A percentile compares a stretch with the other conserved stretches of the same genome.
phyloP scores from a whole-genome alignment of 2,113 vertebrate species.

The Mobula hypostoma region DNA sequence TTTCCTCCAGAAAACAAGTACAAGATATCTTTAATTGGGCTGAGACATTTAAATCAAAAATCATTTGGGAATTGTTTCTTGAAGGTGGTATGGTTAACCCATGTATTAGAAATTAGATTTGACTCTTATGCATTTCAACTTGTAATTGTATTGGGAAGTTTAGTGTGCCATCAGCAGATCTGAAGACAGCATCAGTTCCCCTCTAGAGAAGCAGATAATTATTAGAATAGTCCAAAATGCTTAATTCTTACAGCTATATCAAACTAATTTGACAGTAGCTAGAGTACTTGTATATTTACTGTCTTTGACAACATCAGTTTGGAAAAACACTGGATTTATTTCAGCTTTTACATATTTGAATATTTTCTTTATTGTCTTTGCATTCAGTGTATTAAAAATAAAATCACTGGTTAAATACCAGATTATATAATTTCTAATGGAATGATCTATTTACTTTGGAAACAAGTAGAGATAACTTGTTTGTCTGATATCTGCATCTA shows the following conservation, averaged over 20 bases:
- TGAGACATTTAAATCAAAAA: background rate
- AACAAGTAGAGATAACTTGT: too few relatives aligned
- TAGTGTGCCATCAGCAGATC: background rate
- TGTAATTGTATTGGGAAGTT: background rate
- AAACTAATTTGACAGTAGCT: background rate
- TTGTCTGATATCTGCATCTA: too few relatives aligned
- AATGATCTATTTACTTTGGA: background rate
- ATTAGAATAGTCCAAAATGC: background rate
- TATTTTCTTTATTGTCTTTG: background rate
- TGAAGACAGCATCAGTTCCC: background rate
- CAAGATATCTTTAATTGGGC: background rate
- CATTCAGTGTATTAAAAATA: background rate
- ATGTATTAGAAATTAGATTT: background rate
- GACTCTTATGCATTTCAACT: background rate
- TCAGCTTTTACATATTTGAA: background rate
- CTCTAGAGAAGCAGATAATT: background rate
- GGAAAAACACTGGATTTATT: background rate
- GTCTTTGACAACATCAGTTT: background rate
- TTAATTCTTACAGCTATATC: background rate
- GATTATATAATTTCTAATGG: background rate
- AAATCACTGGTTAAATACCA: background rate
- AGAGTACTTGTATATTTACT: background rate
- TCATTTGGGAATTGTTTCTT: background rate
- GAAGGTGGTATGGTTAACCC: too few relatives aligned
- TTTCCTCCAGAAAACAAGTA: too few relatives aligned